Evolutionary conservation across 2,888 invertebrate genomes (phyloP).

Genomic region (Drosophila mulleri): DNA sequence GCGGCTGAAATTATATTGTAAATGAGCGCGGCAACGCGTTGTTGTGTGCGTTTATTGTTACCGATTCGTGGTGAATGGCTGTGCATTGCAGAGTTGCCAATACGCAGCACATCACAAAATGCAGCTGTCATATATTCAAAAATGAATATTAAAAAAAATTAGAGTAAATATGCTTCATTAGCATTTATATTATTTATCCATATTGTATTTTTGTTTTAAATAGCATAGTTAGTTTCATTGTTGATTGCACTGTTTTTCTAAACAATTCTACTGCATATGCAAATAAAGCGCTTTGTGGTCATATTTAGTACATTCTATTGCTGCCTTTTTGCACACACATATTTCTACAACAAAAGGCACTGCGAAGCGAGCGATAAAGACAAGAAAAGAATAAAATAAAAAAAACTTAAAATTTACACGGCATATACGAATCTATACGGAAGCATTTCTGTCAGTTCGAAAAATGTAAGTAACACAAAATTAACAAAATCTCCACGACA

Average conservation of each 20-base stretch:
- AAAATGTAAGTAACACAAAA: slow-evolving; percentile 67
- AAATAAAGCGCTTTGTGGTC: slow-evolving; percentile 16
- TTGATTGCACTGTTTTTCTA: background rate
- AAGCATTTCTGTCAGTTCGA: slow-evolving; percentile 64
- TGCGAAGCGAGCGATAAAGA: slow-evolving; percentile 28
- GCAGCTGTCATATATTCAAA: background rate
- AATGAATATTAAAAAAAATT: background rate
- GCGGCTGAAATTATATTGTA: slow-evolving; percentile 55
- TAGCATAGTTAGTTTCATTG: background rate
- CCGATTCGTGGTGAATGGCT: slow-evolving; percentile 30
- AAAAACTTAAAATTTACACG: slow-evolving; percentile 44
- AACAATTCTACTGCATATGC: slow-evolving; percentile 20
- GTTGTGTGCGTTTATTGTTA: slow-evolving; percentile 11
- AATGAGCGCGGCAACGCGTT: slow-evolving; percentile 55
- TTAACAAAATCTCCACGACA: slow-evolving; percentile 29
- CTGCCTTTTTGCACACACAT: slow-evolving; percentile 45
- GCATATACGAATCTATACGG: slow-evolving; percentile 22
- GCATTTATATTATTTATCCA: background rate
- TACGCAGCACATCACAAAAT: background rate
- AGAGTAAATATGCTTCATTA: background rate
- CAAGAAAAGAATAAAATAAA: slow-evolving; percentile 19
- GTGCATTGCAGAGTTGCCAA: slow-evolving; percentile 20
- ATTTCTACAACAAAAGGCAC: slow-evolving; percentile 60
- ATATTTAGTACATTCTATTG: slow-evolving; percentile 39
- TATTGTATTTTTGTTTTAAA: background rate